Evolutionary conservation across 2,888 invertebrate species (phyloP).

Genomic region (Conchocele bisecta): DNA sequence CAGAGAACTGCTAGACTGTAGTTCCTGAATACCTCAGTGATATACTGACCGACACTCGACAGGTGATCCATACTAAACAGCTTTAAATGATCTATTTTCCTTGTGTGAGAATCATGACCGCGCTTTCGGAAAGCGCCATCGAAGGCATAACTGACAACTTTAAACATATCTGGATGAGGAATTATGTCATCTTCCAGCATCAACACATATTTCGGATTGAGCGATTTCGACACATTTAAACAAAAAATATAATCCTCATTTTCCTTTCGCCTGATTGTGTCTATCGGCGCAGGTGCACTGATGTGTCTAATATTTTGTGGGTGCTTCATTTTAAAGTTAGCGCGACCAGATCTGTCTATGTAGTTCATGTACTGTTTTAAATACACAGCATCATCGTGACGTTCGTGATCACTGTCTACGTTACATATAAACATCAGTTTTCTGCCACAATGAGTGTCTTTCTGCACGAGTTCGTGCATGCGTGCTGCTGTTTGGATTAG

Average conservation of each 20-base stretch:
- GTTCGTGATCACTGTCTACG: slow-evolving; percentile 68
- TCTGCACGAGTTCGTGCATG: slow-evolving; percentile 49
- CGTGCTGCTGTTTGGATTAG: slow-evolving; percentile 66
- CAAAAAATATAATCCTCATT: slow-evolving; percentile 79
- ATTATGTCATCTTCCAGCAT: slow-evolving; percentile 80
- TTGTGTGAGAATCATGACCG: no score
- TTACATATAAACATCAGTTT: slow-evolving; percentile 74
- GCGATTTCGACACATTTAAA: slow-evolving; percentile 63
- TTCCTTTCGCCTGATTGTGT: slow-evolving; percentile 63
- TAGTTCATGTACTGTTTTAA: slow-evolving; percentile 61
- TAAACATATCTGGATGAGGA: slow-evolving; percentile 67
- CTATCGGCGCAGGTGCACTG: neutral
- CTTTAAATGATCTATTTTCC: no score
- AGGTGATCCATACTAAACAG: no score
- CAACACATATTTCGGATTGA: slow-evolving; percentile 68
- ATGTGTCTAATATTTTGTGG: slow-evolving; percentile 10
- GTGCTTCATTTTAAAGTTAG: slow-evolving; percentile 14
- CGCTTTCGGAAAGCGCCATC: no score
- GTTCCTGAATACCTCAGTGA: no score
- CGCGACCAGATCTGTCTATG: slow-evolving; percentile 53
- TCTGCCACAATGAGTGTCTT: slow-evolving; percentile 37
- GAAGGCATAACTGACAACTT: slow-evolving; percentile 65
- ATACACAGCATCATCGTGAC: slow-evolving; percentile 63
- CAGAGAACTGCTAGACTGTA: no score
- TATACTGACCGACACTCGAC: no score